A percentile compares a stretch with the other conserved stretches of the same genome.
Conservation (phyloP, 92 coral and sea anemone genomes). For the Scolanthus callimorphus region DNA sequence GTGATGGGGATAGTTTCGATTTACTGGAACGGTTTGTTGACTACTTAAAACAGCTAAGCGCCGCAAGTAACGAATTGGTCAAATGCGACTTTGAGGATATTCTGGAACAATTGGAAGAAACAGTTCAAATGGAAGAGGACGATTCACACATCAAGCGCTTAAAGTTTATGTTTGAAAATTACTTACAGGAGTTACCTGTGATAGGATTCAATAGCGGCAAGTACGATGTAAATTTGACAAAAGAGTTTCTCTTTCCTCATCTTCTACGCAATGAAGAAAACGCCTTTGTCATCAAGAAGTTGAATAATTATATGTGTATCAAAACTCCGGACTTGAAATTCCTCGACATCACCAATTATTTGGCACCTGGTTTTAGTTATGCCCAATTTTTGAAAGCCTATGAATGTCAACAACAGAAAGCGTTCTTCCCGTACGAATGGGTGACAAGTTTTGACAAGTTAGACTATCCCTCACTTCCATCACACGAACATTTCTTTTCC, state of each 20-base stretch:
- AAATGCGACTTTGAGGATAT: neutral
- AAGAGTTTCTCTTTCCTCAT: slow-evolving; percentile 16
- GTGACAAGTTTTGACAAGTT: slow-evolving; percentile 12
- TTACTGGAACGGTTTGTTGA: slow-evolving; percentile 6
- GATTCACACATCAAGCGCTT: no score
- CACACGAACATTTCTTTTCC: slow-evolving; percentile 18
- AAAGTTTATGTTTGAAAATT: no score
- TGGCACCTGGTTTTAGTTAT: slow-evolving; percentile 36
- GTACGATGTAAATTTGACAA: slow-evolving; percentile 25
- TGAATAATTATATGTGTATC: slow-evolving; percentile 22
- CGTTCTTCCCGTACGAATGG: slow-evolving; percentile 7
- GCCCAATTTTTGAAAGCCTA: slow-evolving; percentile 29
- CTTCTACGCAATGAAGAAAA: neutral
- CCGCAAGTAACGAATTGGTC: neutral
- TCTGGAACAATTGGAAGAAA: neutral
- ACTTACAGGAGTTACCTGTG: slow-evolving; percentile 30
- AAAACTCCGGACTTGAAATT: slow-evolving; percentile 22
- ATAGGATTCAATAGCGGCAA: slow-evolving; percentile 28
- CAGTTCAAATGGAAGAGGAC: no score
- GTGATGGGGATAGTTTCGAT: slow-evolving; percentile 4
- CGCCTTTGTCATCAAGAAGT: slow-evolving; percentile 5
- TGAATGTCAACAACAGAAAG: slow-evolving; percentile 2
- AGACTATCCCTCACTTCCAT: slow-evolving; percentile 2
- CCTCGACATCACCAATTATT: slow-evolving; percentile 37
- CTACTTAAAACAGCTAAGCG: slow-evolving; percentile 4